phyloP scores from a whole-genome alignment of 2,888 invertebrate species.

The Antheraea yamamai region DNA sequence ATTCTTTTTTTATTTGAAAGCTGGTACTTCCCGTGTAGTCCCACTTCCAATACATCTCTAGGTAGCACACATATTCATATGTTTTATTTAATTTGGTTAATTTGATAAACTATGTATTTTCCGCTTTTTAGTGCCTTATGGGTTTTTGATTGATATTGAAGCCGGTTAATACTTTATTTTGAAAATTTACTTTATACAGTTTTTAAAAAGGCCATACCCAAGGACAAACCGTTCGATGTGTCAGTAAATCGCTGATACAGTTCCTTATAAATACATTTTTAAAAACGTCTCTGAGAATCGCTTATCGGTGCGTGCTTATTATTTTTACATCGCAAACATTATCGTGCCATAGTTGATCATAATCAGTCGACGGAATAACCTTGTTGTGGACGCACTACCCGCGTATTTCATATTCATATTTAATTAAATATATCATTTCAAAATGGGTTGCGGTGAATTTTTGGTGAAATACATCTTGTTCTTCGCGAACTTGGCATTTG shows the following conservation, averaged over 20 bases:
- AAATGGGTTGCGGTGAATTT: slow-evolving; percentile 86
- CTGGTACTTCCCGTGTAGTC: no score
- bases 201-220: not conserved
- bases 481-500: slow-evolving; percentile 87
- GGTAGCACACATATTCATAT: no score
- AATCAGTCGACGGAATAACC: slow-evolving; percentile 32
- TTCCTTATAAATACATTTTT: not conserved
- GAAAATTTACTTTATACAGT: no score
- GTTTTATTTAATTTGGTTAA: no score
- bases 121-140: no score
- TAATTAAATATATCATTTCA: slow-evolving; percentile 35
- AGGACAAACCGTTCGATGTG: not conserved
- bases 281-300: not conserved
- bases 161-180: no score
- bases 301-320: not conserved
- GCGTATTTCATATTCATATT: slow-evolving; percentile 22
- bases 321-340: not conserved
- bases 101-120: no score
- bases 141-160: no score
- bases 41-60: no score
- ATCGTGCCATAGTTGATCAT: slow-evolving; percentile 15
- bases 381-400: slow-evolving; percentile 23
- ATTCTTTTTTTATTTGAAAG: no score
- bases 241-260: not conserved
- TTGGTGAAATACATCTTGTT: slow-evolving; percentile 90